Percentiles rank a stretch among this genome's conserved stretches.
Conservation (phyloP, 2,113 vertebrate genomes). For the Chaetodon auriga region DNA sequence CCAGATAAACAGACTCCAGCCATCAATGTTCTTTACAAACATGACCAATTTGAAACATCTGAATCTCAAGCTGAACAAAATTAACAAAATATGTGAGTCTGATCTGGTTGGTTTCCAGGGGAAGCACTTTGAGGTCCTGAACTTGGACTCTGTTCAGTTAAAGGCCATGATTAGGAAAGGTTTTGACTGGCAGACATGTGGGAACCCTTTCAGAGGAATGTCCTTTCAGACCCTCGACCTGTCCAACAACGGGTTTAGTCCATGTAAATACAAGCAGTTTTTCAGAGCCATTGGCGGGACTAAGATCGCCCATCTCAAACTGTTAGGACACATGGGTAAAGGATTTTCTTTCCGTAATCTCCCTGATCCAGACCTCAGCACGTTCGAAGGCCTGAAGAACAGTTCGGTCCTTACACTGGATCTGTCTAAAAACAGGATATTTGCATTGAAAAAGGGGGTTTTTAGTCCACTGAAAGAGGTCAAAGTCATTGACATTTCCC, state of each 20-base stretch:
- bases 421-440: constrained; percentile 86
- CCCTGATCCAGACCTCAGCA: constrained; percentile 86
- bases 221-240: constrained; percentile 83
- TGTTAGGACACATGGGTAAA: constrained; percentile 83
- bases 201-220: constrained; percentile 88
- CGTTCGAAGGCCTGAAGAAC: constrained; percentile 84
- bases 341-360: constrained; percentile 86
- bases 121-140: constrained; percentile 83
- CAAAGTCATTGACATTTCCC: constrained; percentile 80
- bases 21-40: constrained; percentile 87
- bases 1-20: constrained; percentile 80
- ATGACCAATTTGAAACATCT: constrained; percentile 83
- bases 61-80: constrained; percentile 82
- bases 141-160: constrained; percentile 70
- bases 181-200: constrained; percentile 86
- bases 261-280: constrained; percentile 64
- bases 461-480: constrained; percentile 82
- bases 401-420: constrained; percentile 82
- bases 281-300: constrained; percentile 85
- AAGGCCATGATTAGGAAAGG: not conserved
- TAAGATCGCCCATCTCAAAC: constrained; percentile 78
- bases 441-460: constrained; percentile 81
- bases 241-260: constrained; percentile 78
- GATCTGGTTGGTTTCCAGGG: constrained; percentile 87
- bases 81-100: constrained; percentile 85